Percentiles rank a stretch among this genome's conserved stretches.
These are phyloP conservation scores for Struthio camelus DNA, from an alignment of 2,113 vertebrate species.

Conservation along the genomic window DNA sequence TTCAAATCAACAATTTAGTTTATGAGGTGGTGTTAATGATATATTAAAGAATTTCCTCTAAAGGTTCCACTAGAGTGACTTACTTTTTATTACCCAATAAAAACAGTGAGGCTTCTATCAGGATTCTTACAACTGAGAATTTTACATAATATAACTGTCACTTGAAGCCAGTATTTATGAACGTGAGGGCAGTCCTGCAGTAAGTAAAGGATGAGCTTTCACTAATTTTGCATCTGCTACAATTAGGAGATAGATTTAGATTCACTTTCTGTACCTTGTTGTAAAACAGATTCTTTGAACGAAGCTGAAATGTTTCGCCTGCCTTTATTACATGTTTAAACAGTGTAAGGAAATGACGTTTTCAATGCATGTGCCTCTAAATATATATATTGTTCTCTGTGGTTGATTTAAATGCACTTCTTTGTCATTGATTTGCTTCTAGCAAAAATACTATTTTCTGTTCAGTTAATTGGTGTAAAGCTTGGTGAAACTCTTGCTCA, in stretches of 20 bases:
- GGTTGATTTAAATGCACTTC: neutral
- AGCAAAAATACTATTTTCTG: neutral
- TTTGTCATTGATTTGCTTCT: neutral
- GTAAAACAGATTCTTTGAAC: conserved; percentile 15
- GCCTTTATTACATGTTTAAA: conserved; percentile 29
- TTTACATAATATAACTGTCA: conserved; percentile 46
- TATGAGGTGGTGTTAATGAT: conserved; percentile 51
- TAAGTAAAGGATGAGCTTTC: conserved; percentile 50
- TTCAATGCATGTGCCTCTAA: neutral
- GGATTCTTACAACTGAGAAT: neutral
- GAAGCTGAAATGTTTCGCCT: conserved; percentile 3
- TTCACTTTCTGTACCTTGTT: neutral
- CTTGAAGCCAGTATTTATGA: conserved; percentile 43
- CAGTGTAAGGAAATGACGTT: neutral
- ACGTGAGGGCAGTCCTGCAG: conserved; percentile 15
- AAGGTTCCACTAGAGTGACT: conserved; percentile 40
- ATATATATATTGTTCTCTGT: neutral
- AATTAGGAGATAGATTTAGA: conserved; percentile 44
- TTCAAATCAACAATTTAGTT: conserved; percentile 45
- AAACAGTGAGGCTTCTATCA: conserved; percentile 39
- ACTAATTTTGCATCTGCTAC: conserved; percentile 57
- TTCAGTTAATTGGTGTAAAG: neutral
- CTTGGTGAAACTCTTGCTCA: neutral
- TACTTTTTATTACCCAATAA: conserved; percentile 53
- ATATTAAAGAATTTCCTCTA: conserved; percentile 30